A percentile compares a stretch with the other conserved stretches of the same genome.
These are phyloP conservation scores for Lasius platythorax DNA, from an alignment of 2,888 invertebrate species.

Conservation along the genomic window DNA sequence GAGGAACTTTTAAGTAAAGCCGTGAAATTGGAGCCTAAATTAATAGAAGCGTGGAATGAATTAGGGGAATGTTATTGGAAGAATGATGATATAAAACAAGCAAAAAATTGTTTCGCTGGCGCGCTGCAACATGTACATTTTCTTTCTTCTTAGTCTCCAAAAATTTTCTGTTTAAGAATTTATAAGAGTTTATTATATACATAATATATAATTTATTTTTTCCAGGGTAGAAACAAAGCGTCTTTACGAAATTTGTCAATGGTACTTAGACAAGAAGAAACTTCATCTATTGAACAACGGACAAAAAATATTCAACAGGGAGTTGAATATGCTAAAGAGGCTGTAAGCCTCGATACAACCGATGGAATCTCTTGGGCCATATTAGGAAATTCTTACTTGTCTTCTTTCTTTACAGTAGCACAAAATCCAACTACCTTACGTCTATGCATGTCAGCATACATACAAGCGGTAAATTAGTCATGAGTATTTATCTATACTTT, in stretches of 20 bases:
- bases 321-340: conserved; percentile 93
- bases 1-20: conserved; percentile 93
- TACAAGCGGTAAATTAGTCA: conserved; percentile 89
- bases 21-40: conserved; percentile 93
- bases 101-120: conserved; percentile 93
- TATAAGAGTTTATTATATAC: background rate
- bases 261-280: conserved; percentile 90
- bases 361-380: conserved; percentile 95
- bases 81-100: conserved; percentile 92
- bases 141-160: background rate
- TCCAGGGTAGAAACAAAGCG: conserved; percentile 91
- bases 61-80: conserved; percentile 96
- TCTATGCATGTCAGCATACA: conserved; percentile 92
- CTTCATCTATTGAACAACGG: conserved; percentile 87
- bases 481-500: background rate
- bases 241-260: conserved; percentile 94
- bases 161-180: background rate
- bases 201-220: conserved; percentile 16
- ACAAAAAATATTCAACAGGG: conserved; percentile 90
- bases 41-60: conserved; percentile 95
- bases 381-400: conserved; percentile 94
- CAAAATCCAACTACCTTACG: conserved; percentile 91
- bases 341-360: conserved; percentile 91
- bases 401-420: conserved; percentile 91
- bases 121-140: conserved; percentile 90